phyloP scores from a whole-genome alignment of 1,140 invertebrate species.

The Drosophila subobscura region DNA sequence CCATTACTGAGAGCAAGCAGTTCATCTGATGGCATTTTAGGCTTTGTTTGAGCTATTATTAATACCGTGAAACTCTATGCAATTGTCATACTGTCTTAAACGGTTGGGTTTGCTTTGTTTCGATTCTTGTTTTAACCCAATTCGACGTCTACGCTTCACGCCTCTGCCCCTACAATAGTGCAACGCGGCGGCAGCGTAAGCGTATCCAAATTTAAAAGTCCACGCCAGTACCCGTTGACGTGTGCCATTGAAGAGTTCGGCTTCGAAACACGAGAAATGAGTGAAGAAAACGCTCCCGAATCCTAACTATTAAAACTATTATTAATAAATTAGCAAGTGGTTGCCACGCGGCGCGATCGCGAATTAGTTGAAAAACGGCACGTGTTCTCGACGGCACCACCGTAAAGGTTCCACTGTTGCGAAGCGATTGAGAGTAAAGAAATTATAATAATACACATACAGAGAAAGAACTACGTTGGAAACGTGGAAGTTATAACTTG shows the following conservation, averaged over 20 bases:
- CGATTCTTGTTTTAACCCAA: constrained; percentile 23
- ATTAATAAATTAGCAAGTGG: constrained; percentile 30
- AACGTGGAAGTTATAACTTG: constrained; percentile 50
- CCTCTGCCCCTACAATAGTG: constrained; percentile 8
- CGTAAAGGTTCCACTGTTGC: constrained; percentile 28
- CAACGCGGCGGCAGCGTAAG: constrained; percentile 17
- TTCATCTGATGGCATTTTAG: no score
- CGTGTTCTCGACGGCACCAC: constrained; percentile 35
- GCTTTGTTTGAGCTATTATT: no score
- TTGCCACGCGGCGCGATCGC: not conserved
- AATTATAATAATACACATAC: constrained; percentile 45
- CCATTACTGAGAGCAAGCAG: no score
- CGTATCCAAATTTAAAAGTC: constrained; percentile 33
- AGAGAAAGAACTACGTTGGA: constrained; percentile 11
- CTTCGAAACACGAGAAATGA: not conserved
- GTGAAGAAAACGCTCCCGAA: constrained; percentile 4
- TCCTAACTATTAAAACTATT: not conserved
- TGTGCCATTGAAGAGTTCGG: constrained; percentile 57
- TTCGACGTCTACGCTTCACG: not conserved
- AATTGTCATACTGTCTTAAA: no score
- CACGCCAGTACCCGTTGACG: constrained; percentile 60
- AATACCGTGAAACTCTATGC: no score
- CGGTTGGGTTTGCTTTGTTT: constrained; percentile 19
- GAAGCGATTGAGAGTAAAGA: constrained; percentile 46
- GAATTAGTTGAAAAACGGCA: constrained; percentile 13